phyloP scores from a whole-genome alignment of 2,888 invertebrate species.

The Eupithecia insigniata region DNA sequence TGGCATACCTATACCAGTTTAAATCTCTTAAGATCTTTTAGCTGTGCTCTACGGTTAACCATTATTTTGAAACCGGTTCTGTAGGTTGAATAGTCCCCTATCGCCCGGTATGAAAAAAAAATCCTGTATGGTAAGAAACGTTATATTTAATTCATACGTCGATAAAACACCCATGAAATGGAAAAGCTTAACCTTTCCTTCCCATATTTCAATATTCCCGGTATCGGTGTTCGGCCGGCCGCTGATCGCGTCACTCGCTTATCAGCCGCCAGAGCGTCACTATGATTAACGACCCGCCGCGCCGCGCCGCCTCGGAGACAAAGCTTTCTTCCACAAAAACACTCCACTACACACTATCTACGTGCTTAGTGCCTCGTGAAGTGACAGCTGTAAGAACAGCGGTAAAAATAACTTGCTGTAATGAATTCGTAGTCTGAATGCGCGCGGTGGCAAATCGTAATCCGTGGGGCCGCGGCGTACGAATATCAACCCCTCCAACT shows the following conservation, averaged over 20 bases:
- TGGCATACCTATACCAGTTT: background rate
- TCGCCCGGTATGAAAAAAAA: background rate
- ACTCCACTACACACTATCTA: background rate
- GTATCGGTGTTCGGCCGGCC: background rate
- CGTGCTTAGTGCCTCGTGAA: background rate
- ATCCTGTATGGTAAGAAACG: background rate
- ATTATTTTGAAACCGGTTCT: no score
- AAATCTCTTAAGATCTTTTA: no score
- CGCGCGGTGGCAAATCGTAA: no score
- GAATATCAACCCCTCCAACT: no score
- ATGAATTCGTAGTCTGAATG: no score
- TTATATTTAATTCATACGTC: constrained; percentile 12
- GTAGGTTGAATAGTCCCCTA: no score
- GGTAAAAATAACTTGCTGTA: constrained; percentile 12
- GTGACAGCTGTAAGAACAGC: constrained; percentile 6
- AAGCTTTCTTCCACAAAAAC: constrained; percentile 52
- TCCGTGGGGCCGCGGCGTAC: no score
- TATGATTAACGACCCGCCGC: constrained; percentile 61
- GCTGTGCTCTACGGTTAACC: no score
- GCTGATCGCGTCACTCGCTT: background rate
- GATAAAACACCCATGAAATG: constrained; percentile 15
- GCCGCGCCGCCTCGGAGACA: constrained; percentile 53
- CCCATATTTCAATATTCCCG: constrained; percentile 35
- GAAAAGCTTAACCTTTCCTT: constrained; percentile 23
- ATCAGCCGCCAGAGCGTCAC: constrained; percentile 58